Conservation (phyloP, 2,113 vertebrate genomes). For the Poicephalus gulielmi region DNA sequence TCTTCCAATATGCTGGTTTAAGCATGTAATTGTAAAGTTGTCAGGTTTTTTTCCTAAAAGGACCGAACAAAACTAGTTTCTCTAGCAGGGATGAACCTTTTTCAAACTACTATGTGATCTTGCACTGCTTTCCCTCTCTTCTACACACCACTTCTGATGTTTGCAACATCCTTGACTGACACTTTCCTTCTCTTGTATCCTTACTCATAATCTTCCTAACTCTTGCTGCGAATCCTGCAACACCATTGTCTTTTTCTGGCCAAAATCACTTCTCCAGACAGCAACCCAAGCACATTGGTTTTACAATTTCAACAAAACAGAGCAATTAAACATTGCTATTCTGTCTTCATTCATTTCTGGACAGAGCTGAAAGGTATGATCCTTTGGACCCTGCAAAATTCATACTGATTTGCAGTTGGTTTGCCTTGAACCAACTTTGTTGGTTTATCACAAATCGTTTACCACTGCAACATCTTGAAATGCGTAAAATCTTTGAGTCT, state of each 20-base stretch:
- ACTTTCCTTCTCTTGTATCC: not conserved
- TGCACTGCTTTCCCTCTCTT: not conserved
- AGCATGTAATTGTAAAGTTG: not conserved
- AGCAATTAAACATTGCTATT: not conserved
- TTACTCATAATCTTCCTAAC: not conserved
- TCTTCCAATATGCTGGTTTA: not conserved
- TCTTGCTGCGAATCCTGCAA: not conserved
- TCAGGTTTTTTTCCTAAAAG: not conserved
- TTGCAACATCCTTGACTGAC: not conserved
- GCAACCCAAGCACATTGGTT: not conserved
- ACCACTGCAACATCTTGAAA: not conserved
- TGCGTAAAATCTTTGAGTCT: not conserved
- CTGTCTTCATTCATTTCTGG: not conserved
- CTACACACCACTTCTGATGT: not conserved
- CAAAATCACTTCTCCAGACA: not conserved
- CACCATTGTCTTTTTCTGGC: not conserved
- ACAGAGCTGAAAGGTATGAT: not conserved
- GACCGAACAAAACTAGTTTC: not conserved
- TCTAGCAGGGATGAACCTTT: not conserved
- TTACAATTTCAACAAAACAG: not conserved
- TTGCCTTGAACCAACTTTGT: not conserved
- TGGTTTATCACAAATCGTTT: not conserved
- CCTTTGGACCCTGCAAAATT: not conserved
- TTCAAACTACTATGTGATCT: not conserved
- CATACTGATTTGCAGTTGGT: not conserved